Evolutionary conservation across 2,888 invertebrate genomes (phyloP), one percentile per base, ranked within the genome.

Genomic region (Folsomia candida): DNA sequence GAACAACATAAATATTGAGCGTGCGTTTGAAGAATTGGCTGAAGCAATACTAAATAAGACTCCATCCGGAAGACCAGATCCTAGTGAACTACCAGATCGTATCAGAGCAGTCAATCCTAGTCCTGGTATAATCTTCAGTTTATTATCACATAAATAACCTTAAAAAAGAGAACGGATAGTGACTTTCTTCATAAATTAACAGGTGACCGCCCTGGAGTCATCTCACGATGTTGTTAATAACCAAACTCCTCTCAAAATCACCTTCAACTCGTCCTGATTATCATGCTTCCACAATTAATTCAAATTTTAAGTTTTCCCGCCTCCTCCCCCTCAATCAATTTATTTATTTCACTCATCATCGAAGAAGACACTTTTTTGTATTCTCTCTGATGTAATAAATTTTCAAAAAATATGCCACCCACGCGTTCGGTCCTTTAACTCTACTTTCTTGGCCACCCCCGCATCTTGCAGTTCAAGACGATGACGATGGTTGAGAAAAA

Each of bases 1-100:
- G 86, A 91, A 94, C 70, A 94, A 96, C 85, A 92, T 95, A 82
- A 97, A 97, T 86, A 96, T 97, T 82, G 97, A 97, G 83, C 89
- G 90, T 83, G 96, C 97, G 72, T 97, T 97, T 87, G 91, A 91
- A 82, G 93, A 96, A 86, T 86, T 97, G 83, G 93, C 97, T 67
- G 93, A 94, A 87, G 93, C 95, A 81, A 94, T 97, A 85, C 87
- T 96, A 81, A 93, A 94, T 85, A 97, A 96, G 83, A 89, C 89
- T 80, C 86, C 87, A 6, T 89, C 67, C 3, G 68, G 68, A 11
- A 63, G 54, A 26, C 28, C 61, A n/a, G 61, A 61, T 22, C 29
- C 27, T n/a, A 18, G 26, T 18, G 61, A 29, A 18, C n/a, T 61
- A 20, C 61, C 61, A 26, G 61, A 61, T 28, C 61, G 61, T 2